A percentile compares a stretch with the other conserved stretches of the same genome.
Evolutionary conservation across 1,140 invertebrate genomes (phyloP).

Genomic region (Caenorhabditis tropicalis): DNA sequence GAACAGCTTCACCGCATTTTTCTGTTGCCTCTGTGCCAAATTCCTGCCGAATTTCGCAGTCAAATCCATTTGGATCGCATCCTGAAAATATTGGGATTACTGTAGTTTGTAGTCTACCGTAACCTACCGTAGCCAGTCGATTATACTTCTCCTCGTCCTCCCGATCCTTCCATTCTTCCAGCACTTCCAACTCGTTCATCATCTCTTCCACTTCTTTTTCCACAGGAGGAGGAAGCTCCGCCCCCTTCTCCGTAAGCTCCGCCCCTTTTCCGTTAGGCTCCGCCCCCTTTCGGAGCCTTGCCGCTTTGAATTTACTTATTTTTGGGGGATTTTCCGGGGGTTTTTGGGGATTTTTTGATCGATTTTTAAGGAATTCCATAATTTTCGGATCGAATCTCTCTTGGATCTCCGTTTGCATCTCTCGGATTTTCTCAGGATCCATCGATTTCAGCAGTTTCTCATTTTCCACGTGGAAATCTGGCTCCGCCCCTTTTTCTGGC

Average conservation of each 20-base stretch:
- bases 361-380: constrained; percentile 23
- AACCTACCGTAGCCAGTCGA: constrained; percentile 47
- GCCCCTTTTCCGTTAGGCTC: background rate
- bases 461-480: constrained; percentile 46
- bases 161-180: constrained; percentile 45
- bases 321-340: background rate
- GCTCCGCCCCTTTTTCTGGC: background rate
- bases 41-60: constrained; percentile 54
- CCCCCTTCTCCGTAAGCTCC: background rate
- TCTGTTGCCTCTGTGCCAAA: constrained; percentile 56
- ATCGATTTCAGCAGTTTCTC: constrained; percentile 24
- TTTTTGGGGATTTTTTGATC: background rate
- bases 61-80: constrained; percentile 60
- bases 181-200: constrained; percentile 50
- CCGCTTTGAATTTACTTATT: constrained; percentile 23
- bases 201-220: constrained; percentile 40
- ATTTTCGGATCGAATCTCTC: constrained; percentile 24
- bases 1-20: constrained; percentile 59
- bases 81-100: constrained; percentile 41
- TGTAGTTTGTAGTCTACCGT: too few species aligned
- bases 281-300: background rate
- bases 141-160: constrained; percentile 52
- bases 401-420: constrained; percentile 20
- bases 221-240: background rate
- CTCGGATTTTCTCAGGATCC: constrained; percentile 7